phyloP scores from a whole-genome alignment of 2,113 vertebrate genomes.

The Eupsittula cactorum region DNA sequence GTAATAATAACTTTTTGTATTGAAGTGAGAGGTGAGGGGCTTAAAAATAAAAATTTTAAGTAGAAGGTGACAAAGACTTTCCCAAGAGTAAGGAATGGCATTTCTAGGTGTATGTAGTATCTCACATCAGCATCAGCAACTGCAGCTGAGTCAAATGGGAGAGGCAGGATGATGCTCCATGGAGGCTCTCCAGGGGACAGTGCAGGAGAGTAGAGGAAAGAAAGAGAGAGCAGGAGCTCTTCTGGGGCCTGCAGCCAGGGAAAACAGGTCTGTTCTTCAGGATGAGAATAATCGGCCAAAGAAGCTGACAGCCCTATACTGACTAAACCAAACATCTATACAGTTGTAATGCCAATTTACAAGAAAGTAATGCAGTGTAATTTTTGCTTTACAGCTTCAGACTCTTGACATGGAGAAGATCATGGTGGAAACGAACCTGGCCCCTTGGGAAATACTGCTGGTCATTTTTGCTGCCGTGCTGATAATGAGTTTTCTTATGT shows the following conservation, averaged over 20 bases:
- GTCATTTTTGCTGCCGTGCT: conserved; percentile 66
- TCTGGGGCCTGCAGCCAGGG: background rate
- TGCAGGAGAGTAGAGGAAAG: background rate
- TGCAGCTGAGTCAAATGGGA: background rate
- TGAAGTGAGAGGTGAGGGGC: background rate
- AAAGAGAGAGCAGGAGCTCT: background rate
- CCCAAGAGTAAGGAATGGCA: rapidly evolving
- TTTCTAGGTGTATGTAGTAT: background rate
- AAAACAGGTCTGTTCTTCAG: background rate
- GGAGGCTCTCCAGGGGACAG: rapidly evolving
- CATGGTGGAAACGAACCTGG: background rate
- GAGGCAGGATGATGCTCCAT: background rate
- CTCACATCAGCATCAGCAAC: background rate
- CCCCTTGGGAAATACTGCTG: conserved; percentile 64
- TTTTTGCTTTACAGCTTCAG: background rate
- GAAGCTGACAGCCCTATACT: background rate
- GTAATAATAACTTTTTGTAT: background rate
- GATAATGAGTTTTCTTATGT: conserved; percentile 66
- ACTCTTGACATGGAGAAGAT: background rate
- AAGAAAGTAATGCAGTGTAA: background rate
- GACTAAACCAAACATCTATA: background rate
- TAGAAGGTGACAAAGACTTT: background rate
- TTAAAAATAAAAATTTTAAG: background rate
- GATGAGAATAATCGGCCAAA: background rate
- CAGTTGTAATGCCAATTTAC: background rate